A percentile compares a stretch with the other conserved stretches of the same genome.
These are phyloP conservation scores for Antigone vipio DNA, from an alignment of 2,113 vertebrate species.

Conservation along the genomic window DNA sequence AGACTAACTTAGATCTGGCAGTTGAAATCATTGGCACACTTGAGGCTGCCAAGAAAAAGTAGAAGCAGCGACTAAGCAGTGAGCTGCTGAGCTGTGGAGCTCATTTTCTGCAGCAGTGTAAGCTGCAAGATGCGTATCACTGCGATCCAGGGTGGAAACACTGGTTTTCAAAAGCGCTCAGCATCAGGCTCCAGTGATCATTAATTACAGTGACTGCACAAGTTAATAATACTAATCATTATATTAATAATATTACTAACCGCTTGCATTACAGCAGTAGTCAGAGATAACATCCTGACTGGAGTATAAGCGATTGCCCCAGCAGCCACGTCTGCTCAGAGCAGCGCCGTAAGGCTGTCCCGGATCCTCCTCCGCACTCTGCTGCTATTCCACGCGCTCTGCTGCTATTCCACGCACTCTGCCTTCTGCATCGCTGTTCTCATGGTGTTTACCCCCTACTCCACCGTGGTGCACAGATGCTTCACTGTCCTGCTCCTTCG, in stretches of 20 bases:
- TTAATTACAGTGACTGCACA: not conserved
- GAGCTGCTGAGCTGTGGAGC: not conserved
- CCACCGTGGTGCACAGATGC: no score
- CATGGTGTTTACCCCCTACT: accelerated
- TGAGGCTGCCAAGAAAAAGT: not conserved
- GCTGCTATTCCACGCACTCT: not conserved
- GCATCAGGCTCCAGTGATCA: not conserved
- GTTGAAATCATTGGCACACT: not conserved
- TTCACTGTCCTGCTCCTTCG: not conserved
- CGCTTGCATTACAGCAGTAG: not conserved
- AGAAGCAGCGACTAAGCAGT: not conserved
- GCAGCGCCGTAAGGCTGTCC: accelerated
- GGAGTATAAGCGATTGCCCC: not conserved
- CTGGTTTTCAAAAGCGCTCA: not conserved
- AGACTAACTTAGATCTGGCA: not conserved
- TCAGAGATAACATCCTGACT: not conserved
- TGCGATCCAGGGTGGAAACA: not conserved
- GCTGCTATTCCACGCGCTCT: not conserved
- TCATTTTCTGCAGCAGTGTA: not conserved
- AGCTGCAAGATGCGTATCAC: not conserved
- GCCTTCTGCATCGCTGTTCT: not conserved
- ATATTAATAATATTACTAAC: not conserved
- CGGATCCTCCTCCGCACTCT: not conserved
- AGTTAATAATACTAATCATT: not conserved
- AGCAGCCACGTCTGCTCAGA: not conserved